phyloP scores from a whole-genome alignment of 2,113 vertebrate genomes.

The Charadrius vociferus region DNA sequence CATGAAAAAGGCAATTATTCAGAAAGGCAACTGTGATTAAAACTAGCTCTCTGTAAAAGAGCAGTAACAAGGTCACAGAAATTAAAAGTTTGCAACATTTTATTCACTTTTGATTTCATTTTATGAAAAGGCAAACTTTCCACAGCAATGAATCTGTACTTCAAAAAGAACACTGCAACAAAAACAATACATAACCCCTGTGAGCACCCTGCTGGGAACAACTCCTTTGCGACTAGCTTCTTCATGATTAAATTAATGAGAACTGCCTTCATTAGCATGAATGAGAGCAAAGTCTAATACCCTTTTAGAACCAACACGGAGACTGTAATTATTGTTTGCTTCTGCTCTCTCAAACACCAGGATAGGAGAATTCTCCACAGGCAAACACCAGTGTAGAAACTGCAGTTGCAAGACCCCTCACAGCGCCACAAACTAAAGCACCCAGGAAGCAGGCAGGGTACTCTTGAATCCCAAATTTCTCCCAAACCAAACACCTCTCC shows the following conservation, averaged over 20 bases:
- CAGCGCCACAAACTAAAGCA: background rate
- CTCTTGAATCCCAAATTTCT: background rate
- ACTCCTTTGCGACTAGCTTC: background rate
- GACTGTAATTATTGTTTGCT: background rate
- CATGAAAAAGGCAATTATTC: background rate
- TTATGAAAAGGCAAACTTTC: background rate
- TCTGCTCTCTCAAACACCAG: background rate
- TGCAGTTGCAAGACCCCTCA: background rate
- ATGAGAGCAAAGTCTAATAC: background rate
- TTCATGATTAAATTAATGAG: conserved; percentile 13
- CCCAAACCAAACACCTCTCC: background rate
- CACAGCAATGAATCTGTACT: background rate
- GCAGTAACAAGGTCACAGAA: background rate
- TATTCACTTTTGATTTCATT: background rate
- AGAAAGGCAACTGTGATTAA: background rate
- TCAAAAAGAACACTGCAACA: background rate
- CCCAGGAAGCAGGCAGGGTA: background rate
- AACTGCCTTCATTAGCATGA: conserved; percentile 29
- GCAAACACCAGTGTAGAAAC: background rate
- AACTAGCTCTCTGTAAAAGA: background rate
- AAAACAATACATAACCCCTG: background rate
- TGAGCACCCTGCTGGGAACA: background rate
- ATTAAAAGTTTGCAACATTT: background rate
- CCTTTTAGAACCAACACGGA: background rate
- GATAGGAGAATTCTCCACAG: background rate